A percentile compares a stretch with the other conserved stretches of the same genome.
These are phyloP conservation scores for Notospermus geniculatus DNA, from an alignment of 1,140 invertebrate genomes.

Conservation along the genomic window DNA sequence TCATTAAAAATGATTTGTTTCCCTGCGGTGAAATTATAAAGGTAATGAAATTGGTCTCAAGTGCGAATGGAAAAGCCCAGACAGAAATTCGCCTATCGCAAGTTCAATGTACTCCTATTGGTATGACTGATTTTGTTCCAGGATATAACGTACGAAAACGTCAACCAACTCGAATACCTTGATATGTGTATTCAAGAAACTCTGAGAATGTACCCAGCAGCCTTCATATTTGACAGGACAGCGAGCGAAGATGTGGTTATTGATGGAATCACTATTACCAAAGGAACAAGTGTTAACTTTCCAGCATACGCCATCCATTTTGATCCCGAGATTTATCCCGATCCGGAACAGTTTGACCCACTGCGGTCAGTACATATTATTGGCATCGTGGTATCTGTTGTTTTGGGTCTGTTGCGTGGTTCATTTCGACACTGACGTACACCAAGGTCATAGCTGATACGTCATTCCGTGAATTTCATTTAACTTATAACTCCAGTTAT, in stretches of 20 bases:
- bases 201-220: conserved; percentile 48
- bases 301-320: conserved; percentile 60
- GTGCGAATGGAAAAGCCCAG: too few species aligned
- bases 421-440: too few species aligned
- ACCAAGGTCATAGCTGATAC: too few species aligned
- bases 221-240: conserved; percentile 23
- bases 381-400: too few species aligned
- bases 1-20: too few species aligned
- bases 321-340: conserved; percentile 50
- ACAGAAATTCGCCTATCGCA: too few species aligned
- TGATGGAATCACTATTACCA: conserved; percentile 56
- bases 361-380: conserved; percentile 45
- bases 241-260: conserved; percentile 26
- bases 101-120: too few species aligned
- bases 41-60: neutral
- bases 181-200: conserved; percentile 51
- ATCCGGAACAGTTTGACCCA: conserved; percentile 56
- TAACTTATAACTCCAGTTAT: too few species aligned
- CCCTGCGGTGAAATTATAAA: neutral
- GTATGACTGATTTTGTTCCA: conserved; percentile 17
- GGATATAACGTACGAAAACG: conserved; percentile 44
- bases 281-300: conserved; percentile 56
- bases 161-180: conserved; percentile 44
- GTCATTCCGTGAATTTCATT: too few species aligned
- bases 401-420: too few species aligned